Evolutionary conservation across 2,888 invertebrate species (phyloP), one percentile per base, ranked within the genome.

Genomic region (Pristionchus entomophagus): DNA sequence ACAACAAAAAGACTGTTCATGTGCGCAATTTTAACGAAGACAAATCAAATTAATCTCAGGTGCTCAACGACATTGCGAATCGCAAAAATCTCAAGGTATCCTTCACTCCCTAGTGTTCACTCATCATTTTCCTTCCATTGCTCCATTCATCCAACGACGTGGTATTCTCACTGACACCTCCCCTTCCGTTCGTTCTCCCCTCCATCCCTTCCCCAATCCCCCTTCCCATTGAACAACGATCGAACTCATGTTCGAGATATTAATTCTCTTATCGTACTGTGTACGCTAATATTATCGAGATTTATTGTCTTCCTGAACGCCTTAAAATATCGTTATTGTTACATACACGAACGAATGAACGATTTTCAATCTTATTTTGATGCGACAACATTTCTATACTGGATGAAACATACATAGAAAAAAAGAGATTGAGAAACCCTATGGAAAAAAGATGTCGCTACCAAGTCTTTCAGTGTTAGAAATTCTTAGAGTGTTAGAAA

Each of bases 61-160:
- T 84, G 35, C 83, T 84, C 83, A 84, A 84, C 83, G 83, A 84
- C 49, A 84, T 84, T 32, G 83, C 83, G 19, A 51, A 65, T 29
- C 83, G 83, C 19, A 84, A 84, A 38, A 84, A 84, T 38, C 83
- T 84, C 45, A 65, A 84, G 49, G 83, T 84, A 8, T 32, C 62
- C 49, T 84, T 84, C 49, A 41, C 62, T 65, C 83, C 83, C 29
- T 38, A 84, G 53, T 51, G 10, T 19, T 51, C 17, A 51, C 29
- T 49, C 77, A 35, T 6, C 2, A 65, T 65, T 19, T 19, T 35
- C 65, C 19, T 29, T 22, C 26, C 26, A 12, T n/a, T 59, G n/a
- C 0, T 59, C 65, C 65, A 62, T 17, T 62, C 62, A 17, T 10
- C 17, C 62, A 12, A 62, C 38, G 69, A 69, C 69, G 69, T 69